Evolutionary conservation across 2,113 vertebrate species (phyloP).

Genomic region (Stomatorhinus ivindoensis): DNA sequence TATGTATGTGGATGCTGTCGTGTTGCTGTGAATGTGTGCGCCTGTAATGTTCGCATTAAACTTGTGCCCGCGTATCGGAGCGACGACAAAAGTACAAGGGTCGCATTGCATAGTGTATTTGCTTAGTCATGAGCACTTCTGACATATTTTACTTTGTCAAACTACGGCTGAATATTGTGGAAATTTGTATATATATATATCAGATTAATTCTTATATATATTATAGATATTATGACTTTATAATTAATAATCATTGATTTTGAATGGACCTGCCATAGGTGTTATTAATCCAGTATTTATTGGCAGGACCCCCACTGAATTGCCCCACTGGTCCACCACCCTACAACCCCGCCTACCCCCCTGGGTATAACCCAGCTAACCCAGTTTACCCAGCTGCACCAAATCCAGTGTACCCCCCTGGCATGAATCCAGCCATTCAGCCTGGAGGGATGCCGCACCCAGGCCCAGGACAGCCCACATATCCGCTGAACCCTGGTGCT

Average conservation of each 20-base stretch:
- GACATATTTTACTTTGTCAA: neutral
- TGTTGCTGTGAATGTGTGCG: neutral
- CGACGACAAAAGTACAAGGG: neutral
- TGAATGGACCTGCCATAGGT: neutral
- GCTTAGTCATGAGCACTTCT: neutral
- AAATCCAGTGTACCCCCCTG: conserved; percentile 33
- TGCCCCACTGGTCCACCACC: conserved; percentile 5
- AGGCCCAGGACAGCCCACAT: conserved; percentile 34
- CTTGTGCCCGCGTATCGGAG: neutral
- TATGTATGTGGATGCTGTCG: conserved; percentile 17
- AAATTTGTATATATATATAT: neutral
- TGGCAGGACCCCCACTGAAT: conserved; percentile 12
- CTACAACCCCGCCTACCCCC: conserved; percentile 46
- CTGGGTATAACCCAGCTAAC: conserved; percentile 35
- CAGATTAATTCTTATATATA: neutral
- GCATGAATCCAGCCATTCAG: conserved; percentile 35
- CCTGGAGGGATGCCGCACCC: conserved; percentile 36
- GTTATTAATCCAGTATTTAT: neutral
- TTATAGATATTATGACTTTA: neutral
- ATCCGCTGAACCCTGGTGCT: conserved; percentile 36
- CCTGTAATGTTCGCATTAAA: neutral
- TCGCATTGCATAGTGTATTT: neutral
- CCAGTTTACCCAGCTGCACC: conserved; percentile 45
- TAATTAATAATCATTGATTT: neutral
- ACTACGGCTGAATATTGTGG: neutral